Evolutionary conservation across 2,888 invertebrate species (phyloP).

Genomic region (Amitus sp.): DNA sequence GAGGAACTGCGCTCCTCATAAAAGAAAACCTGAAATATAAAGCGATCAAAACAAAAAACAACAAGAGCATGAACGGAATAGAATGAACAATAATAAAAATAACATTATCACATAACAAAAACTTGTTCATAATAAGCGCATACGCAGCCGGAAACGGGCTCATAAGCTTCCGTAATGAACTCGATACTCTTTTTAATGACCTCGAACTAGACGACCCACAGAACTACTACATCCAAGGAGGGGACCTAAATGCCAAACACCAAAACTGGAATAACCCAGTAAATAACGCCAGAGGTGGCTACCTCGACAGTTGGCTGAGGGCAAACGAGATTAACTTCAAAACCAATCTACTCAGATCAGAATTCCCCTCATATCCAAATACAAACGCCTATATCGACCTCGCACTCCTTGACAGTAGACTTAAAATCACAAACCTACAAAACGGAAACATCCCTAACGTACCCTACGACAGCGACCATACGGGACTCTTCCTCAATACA

Average conservation of each 20-base stretch:
- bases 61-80: not conserved
- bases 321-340: not conserved
- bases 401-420: constrained; percentile 10
- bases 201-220: constrained; percentile 7
- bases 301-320: constrained; percentile 10
- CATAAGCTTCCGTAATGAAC: constrained; percentile 2
- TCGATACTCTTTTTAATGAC: constrained; percentile 8
- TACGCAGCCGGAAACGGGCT: constrained; percentile 17
- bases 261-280: constrained; percentile 5
- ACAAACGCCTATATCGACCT: constrained; percentile 22
- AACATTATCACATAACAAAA: not conserved
- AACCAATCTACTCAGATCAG: not conserved
- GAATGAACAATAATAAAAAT: constrained; percentile 18
- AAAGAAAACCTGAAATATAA: not conserved
- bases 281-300: constrained; percentile 17
- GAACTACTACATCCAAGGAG: constrained; percentile 24
- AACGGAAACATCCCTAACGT: constrained; percentile 12
- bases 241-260: constrained; percentile 28
- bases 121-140: constrained; percentile 14
- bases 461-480: constrained; percentile 26
- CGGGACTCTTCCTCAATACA: not conserved
- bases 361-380: constrained; percentile 10
- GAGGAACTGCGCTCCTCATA: constrained; percentile 1
- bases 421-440: constrained; percentile 2
- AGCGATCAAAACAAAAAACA: no score